Evolutionary conservation across 1,140 invertebrate species (phyloP).

Genomic region (Drosophila parvula): DNA sequence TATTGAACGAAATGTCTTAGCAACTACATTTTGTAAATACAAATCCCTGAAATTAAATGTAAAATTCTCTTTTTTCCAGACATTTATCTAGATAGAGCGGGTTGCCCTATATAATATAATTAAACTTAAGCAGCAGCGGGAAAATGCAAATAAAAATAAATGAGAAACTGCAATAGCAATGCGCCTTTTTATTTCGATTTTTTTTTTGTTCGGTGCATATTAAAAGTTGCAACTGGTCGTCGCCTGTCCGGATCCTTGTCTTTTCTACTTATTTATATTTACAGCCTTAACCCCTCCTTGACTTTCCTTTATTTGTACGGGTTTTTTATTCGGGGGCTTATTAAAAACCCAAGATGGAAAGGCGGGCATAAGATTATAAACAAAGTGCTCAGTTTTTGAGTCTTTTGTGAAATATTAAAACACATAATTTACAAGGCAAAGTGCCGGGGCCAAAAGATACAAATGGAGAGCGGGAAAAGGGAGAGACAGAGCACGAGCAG

Average conservation of each 20-base stretch:
- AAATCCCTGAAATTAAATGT: no score
- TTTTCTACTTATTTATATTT: conserved; percentile 31
- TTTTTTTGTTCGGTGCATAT: conserved; percentile 18
- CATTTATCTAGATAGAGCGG: no score
- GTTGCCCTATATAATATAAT: no score
- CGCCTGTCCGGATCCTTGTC: conserved; percentile 19
- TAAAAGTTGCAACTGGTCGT: conserved; percentile 29
- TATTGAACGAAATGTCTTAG: no score
- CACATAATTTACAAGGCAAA: conserved; percentile 74
- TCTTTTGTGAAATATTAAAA: conserved; percentile 79
- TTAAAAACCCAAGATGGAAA: conserved; percentile 36
- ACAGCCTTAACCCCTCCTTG: conserved; percentile 2
- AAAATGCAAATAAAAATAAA: conserved; percentile 4
- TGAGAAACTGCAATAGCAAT: not conserved
- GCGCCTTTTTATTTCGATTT: not conserved
- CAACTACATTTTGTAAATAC: not conserved
- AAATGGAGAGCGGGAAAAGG: not conserved
- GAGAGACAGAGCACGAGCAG: no score
- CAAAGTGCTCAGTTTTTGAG: conserved; percentile 76
- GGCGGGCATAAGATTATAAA: conserved; percentile 67
- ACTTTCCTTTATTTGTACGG: not conserved
- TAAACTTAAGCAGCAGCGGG: not conserved
- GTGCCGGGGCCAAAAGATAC: conserved; percentile 4
- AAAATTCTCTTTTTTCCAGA: no score
- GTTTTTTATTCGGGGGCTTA: conserved; percentile 12